These are phyloP conservation scores for Sphaerodactylus townsendi DNA, from an alignment of 2,113 vertebrate species.

Conservation along the genomic window DNA sequence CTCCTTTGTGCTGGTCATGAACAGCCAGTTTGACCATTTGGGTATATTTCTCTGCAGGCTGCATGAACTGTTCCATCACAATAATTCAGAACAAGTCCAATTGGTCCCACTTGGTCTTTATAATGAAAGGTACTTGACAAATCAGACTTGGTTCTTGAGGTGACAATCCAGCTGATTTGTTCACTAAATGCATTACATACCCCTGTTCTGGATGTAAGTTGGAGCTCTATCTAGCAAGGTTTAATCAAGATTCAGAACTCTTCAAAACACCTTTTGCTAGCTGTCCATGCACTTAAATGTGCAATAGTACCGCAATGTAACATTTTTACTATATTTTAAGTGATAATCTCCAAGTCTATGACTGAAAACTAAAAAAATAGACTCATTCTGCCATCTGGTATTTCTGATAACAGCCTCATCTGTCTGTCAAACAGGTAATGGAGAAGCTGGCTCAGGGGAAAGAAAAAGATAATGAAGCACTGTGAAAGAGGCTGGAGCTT, in stretches of 20 bases:
- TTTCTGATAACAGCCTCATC: slow-evolving; percentile 79
- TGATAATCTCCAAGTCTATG: slow-evolving; percentile 65
- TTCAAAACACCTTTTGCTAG: slow-evolving; percentile 36
- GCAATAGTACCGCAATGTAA: slow-evolving; percentile 62
- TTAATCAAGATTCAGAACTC: background rate
- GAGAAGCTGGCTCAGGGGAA: slow-evolving; percentile 46
- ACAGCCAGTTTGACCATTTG: background rate
- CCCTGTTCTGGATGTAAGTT: background rate
- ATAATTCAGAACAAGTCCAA: background rate
- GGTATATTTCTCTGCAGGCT: background rate
- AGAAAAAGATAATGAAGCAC: slow-evolving; percentile 62
- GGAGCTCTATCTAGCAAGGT: background rate
- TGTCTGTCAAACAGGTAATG: slow-evolving; percentile 69
- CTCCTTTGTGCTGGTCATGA: no score
- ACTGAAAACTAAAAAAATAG: slow-evolving; percentile 73
- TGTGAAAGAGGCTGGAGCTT: slow-evolving; percentile 52
- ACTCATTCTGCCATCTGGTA: slow-evolving; percentile 74
- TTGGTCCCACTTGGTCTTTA: no score
- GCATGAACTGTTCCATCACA: background rate
- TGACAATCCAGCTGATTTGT: background rate
- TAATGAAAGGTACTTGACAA: no score
- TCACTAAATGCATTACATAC: background rate
- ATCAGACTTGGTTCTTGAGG: background rate
- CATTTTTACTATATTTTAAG: slow-evolving; percentile 54
- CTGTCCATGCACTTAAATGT: slow-evolving; percentile 51